Evolutionary conservation across 2,113 vertebrate species (phyloP), one percentile per base, ranked within the genome.

Genomic region (Panthera uncia): DNA sequence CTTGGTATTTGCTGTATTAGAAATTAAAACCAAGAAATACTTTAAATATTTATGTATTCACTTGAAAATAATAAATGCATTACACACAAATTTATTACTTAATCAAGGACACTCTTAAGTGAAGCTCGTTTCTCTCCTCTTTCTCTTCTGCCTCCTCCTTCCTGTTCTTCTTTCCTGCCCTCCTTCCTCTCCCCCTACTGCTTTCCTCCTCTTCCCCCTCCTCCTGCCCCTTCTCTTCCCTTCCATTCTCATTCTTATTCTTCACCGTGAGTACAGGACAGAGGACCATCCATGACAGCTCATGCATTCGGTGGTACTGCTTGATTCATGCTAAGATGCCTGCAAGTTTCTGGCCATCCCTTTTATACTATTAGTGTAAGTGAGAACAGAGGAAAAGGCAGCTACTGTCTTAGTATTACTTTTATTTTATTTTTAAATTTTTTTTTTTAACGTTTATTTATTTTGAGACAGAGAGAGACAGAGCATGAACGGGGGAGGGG

Each of bases 1-100:
- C 27, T 31, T 48, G 31, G 38, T 38, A n/a, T 92, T 92, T 92
- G 57, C 61, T 74, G 6, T 38, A n/a, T 36, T 95, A n/a, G 61
- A 91, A 76, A 82, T 83, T 76, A 71, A 87, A 84, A 76, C 41
- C 4, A 66, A 87, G 14, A 93, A 48, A 29, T 80, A 25, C 50
- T 78, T 87, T 50, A 82, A 91, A 82, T 71, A 82, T 91, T 31
- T 48, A 78, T 48, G 16, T 89, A 80, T 87, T 93, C 50, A 91
- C 65, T 95, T 95, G 61, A 78, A 93, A 93, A 78, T 81, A 61
- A 52, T 23, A 74, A 36, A 69, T 69, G 18, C 15, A 63, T 86
- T 71, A 21, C 78, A 55, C 69, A 7, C 23, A 76, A 48, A 71
- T 79, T 52, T 52, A 69, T 45, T 76, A 78, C 81, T 57, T 95